A percentile compares a stretch with the other conserved stretches of the same genome.
Evolutionary conservation across 2,888 invertebrate species (phyloP).

Genomic region (Mesoligia furuncula): DNA sequence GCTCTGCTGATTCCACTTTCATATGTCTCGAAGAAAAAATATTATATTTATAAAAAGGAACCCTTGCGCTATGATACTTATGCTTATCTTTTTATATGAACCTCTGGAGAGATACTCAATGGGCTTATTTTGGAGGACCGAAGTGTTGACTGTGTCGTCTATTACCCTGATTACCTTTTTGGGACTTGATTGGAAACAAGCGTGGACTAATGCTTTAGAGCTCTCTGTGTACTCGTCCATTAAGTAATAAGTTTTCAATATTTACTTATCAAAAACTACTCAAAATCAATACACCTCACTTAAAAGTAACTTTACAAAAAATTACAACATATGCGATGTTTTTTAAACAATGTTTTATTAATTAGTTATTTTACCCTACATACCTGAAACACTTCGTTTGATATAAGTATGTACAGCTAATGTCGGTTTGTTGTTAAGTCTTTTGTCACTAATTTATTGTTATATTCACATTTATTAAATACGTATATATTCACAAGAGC

Average conservation of each 20-base stretch:
- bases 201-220: slow-evolving; percentile 31
- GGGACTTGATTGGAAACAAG: slow-evolving; percentile 63
- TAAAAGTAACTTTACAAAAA: slow-evolving; percentile 88
- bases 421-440: slow-evolving; percentile 78
- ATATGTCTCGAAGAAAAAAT: slow-evolving; percentile 11
- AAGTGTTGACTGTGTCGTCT: slow-evolving; percentile 70
- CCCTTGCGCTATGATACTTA: slow-evolving; percentile 17
- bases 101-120: slow-evolving; percentile 33
- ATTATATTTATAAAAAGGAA: slow-evolving; percentile 33
- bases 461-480: slow-evolving; percentile 83
- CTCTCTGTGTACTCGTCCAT: slow-evolving; percentile 81
- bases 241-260: slow-evolving; percentile 82
- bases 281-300: slow-evolving; percentile 83
- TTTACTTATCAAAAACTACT: slow-evolving; percentile 90
- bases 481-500: slow-evolving; percentile 80
- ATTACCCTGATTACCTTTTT: slow-evolving; percentile 88
- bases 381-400: slow-evolving; percentile 80
- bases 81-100: slow-evolving; percentile 24
- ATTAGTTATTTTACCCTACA: slow-evolving; percentile 71
- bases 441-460: slow-evolving; percentile 87
- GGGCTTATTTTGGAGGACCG: slow-evolving; percentile 51
- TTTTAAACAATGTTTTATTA: slow-evolving; percentile 68
- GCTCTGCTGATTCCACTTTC: slow-evolving; percentile 32
- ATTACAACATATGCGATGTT: slow-evolving; percentile 83
- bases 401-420: slow-evolving; percentile 83